Percentiles rank a stretch among this genome's conserved stretches.
Evolutionary conservation across 1,140 invertebrate genomes (phyloP).

Genomic region (Wiebesia pumilae): DNA sequence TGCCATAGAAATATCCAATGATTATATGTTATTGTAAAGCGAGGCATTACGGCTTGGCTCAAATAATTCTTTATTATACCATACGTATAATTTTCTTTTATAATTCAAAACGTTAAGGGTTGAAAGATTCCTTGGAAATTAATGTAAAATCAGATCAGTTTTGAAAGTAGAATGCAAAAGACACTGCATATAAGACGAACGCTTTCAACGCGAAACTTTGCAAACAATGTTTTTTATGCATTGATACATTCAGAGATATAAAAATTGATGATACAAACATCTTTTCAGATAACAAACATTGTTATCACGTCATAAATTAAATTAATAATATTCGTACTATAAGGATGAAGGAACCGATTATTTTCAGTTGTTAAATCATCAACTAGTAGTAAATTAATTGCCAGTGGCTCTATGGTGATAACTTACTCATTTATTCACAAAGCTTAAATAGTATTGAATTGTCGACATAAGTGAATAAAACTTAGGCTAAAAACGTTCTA

Average conservation of each 20-base stretch:
- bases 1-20: too few relatives aligned
- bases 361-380: too few relatives aligned
- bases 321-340: too few relatives aligned
- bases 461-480: background rate
- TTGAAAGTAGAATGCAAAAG: background rate
- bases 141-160: background rate
- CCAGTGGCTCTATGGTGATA: background rate
- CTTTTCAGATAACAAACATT: too few relatives aligned
- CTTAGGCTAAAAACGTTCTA: background rate
- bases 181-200: background rate
- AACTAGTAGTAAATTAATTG: too few relatives aligned
- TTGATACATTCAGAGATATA: too few relatives aligned
- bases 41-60: too few relatives aligned
- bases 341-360: too few relatives aligned
- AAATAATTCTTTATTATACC: too few relatives aligned
- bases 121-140: background rate
- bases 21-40: too few relatives aligned
- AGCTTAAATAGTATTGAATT: background rate
- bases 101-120: background rate
- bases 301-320: too few relatives aligned
- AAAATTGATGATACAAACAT: too few relatives aligned
- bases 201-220: background rate
- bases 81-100: background rate
- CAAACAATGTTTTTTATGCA: background rate
- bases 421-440: background rate